These are phyloP conservation scores for Callaeas wilsoni DNA, from an alignment of 2,113 vertebrate species.

Conservation along the genomic window DNA sequence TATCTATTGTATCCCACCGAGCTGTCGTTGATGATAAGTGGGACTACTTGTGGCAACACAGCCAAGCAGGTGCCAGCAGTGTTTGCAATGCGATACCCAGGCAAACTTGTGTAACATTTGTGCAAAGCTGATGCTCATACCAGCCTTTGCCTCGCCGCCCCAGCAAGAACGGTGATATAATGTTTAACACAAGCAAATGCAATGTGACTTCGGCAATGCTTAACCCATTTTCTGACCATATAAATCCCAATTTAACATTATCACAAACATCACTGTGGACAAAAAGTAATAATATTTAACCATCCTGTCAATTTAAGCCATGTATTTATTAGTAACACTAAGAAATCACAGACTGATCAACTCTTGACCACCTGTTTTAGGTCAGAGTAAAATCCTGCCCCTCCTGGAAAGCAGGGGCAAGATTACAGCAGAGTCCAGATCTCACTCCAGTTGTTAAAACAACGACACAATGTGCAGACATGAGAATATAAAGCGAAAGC, in stretches of 20 bases:
- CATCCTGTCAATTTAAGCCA: background rate
- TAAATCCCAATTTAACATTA: background rate
- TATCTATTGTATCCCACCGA: background rate
- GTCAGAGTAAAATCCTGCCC: background rate
- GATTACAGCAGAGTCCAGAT: background rate
- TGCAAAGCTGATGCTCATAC: background rate
- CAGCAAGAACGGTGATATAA: fast-evolving
- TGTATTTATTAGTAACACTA: background rate
- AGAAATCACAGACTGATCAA: background rate
- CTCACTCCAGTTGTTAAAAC: background rate
- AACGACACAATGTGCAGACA: background rate
- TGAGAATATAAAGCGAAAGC: background rate
- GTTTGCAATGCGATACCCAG: background rate
- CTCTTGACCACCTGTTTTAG: background rate
- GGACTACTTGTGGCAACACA: background rate
- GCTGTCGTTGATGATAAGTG: background rate
- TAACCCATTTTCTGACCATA: background rate
- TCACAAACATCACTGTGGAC: background rate
- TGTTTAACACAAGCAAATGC: background rate
- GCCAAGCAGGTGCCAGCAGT: slow-evolving; percentile 26
- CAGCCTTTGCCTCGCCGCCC: background rate
- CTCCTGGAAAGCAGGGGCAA: background rate
- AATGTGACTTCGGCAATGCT: background rate
- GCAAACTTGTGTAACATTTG: background rate
- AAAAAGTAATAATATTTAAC: background rate